Conservation (phyloP, 2,797 vertebrate species). For the Octomys mimax region DNA sequence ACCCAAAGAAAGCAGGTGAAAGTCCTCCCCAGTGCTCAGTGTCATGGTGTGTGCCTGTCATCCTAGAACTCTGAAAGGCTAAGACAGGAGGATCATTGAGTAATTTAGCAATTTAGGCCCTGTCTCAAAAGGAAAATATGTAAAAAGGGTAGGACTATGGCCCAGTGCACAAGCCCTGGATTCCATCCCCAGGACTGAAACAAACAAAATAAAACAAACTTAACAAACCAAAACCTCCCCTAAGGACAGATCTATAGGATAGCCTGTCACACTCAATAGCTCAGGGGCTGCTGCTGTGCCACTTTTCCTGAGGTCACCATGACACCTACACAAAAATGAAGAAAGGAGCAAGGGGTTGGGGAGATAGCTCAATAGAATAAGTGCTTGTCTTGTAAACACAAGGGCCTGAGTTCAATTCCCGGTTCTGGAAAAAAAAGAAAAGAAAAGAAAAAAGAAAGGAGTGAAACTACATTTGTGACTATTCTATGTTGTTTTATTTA, state of each 20-base stretch:
- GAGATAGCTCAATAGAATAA: too few relatives aligned
- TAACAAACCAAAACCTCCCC: not conserved
- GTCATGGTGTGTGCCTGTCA: not conserved
- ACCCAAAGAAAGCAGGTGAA: not conserved
- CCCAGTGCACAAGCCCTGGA: not conserved
- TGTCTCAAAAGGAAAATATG: not conserved
- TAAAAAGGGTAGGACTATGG: not conserved
- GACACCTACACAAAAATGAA: not conserved
- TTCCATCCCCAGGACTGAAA: not conserved
- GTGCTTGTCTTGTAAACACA: too few relatives aligned
- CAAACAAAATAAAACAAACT: not conserved
- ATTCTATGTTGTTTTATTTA: not conserved
- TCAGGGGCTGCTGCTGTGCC: not conserved
- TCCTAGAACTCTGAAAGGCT: not conserved
- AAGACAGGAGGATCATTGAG: not conserved
- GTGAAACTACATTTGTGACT: not conserved
- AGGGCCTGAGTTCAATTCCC: too few relatives aligned
- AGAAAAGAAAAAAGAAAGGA: not conserved
- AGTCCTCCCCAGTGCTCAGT: not conserved
- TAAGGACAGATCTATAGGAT: not conserved
- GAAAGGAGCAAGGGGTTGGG: not conserved
- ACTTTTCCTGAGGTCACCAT: not conserved
- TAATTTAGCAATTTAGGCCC: not conserved
- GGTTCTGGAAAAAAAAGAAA: too few relatives aligned
- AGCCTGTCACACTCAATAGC: not conserved